Percentiles rank a stretch among this genome's conserved stretches.
Conservation (phyloP, 2,797 vertebrate species). For the Lemur catta region DNA sequence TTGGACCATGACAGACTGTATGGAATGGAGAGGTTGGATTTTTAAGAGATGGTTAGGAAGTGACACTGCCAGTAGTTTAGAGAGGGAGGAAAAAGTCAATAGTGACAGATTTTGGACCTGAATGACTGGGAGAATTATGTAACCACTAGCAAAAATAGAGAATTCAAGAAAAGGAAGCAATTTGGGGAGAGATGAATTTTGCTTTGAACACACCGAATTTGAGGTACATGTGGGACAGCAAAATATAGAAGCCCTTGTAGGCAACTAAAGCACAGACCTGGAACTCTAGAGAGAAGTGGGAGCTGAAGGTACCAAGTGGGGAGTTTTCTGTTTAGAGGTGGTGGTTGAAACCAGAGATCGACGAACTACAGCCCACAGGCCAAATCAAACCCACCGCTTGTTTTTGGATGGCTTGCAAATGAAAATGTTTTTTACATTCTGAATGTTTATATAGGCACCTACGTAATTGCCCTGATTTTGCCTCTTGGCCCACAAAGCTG, state of each 20-base stretch:
- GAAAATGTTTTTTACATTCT: conserved; percentile 6
- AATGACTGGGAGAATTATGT: background rate
- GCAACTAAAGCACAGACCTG: background rate
- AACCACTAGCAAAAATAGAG: background rate
- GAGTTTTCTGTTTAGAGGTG: conserved; percentile 8
- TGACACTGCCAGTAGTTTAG: background rate
- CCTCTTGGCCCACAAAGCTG: background rate
- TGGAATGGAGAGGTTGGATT: background rate
- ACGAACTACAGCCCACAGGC: background rate
- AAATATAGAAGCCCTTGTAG: background rate
- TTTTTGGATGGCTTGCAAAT: background rate
- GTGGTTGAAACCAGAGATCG: background rate
- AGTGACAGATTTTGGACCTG: background rate
- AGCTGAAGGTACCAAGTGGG: background rate
- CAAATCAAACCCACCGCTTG: conserved; percentile 1
- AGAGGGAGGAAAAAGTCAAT: background rate
- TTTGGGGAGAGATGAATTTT: background rate
- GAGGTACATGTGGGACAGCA: background rate
- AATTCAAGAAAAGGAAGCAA: conserved; percentile 1
- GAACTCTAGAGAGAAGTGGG: background rate
- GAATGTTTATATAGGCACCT: background rate
- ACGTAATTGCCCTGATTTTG: background rate
- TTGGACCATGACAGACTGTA: background rate
- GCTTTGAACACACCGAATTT: background rate
- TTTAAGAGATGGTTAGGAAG: background rate